Conservation (phyloP, 92 coral and sea anemone species). For the Zoanthus sociatus region DNA sequence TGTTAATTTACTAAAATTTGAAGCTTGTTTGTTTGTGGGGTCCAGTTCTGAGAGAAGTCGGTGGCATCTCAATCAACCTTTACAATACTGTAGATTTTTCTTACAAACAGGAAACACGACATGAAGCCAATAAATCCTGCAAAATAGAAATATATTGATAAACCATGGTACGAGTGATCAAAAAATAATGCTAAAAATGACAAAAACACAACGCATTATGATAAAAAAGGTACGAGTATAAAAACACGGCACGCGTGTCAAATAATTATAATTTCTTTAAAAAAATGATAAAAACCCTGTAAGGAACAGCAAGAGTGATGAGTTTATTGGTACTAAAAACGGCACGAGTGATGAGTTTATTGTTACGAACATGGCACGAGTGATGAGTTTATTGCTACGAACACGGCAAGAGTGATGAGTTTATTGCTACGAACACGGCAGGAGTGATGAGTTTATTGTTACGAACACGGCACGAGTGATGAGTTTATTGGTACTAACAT, state of each 20-base stretch:
- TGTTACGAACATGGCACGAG: not conserved
- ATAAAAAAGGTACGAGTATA: too few species aligned
- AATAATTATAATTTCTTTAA: too few species aligned
- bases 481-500: not conserved
- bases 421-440: not conserved
- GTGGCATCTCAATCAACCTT: constrained; percentile 76
- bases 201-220: too few species aligned
- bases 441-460: not conserved
- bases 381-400: not conserved
- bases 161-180: too few species aligned
- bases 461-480: not conserved
- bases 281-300: not conserved
- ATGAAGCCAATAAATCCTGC: constrained; percentile 94
- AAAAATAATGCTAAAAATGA: too few species aligned
- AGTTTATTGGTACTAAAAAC: not conserved
- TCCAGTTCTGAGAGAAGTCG: not conserved
- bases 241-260: not conserved
- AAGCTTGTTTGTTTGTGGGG: not conserved
- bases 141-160: not conserved
- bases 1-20: not conserved
- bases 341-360: not conserved
- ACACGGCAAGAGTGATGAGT: not conserved
- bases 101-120: constrained; percentile 93
- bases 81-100: constrained; percentile 97
- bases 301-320: too few species aligned